These are phyloP conservation scores for Osmoderma eremita DNA, from an alignment of 2,888 invertebrate species.

Conservation along the genomic window DNA sequence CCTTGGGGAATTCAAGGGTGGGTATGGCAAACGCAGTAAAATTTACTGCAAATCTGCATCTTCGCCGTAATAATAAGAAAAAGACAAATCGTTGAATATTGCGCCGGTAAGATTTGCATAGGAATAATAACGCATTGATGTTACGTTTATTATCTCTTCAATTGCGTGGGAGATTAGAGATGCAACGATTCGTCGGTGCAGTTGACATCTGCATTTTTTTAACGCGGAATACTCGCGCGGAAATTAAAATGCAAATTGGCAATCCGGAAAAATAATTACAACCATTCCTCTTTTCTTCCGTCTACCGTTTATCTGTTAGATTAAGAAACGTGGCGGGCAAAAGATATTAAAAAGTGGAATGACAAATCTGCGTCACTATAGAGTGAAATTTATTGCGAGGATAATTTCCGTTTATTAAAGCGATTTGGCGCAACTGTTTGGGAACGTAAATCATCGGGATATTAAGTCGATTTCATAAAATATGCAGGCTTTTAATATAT, in stretches of 20 bases:
- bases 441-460: not conserved
- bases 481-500: no score
- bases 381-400: constrained; percentile 10
- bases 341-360: constrained; percentile 6
- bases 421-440: not conserved
- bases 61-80: not conserved
- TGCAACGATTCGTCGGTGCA: not conserved
- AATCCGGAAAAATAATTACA: constrained; percentile 26
- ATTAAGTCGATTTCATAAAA: no score
- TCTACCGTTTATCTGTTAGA: not conserved
- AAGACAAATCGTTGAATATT: not conserved
- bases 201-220: constrained; percentile 32
- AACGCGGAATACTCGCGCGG: constrained; percentile 2
- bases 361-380: not conserved
- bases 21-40: not conserved
- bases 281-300: not conserved
- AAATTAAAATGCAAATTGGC: constrained; percentile 38
- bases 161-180: constrained; percentile 27
- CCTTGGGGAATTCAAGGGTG: not conserved
- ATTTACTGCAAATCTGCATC: constrained; percentile 4
- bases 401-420: constrained; percentile 9
- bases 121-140: constrained; percentile 10
- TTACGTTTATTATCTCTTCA: constrained; percentile 12
- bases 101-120: constrained; percentile 9
- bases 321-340: constrained; percentile 1